A percentile compares a stretch with the other conserved stretches of the same genome.
These are phyloP conservation scores for Hyperoodon ampullatus DNA, from an alignment of 2,113 vertebrate genomes.

Conservation along the genomic window DNA sequence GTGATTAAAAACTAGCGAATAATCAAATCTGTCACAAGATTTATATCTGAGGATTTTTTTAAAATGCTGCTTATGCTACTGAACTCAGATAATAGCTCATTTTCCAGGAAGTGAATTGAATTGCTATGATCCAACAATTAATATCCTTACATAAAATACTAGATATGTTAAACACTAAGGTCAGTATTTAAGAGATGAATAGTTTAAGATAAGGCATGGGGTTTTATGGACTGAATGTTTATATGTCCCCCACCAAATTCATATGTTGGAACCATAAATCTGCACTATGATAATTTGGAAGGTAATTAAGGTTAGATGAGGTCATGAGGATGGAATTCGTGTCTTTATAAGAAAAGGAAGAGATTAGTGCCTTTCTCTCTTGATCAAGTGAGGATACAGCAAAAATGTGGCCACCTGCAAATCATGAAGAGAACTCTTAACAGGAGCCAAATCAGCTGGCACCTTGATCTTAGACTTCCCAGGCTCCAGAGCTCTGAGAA, in stretches of 20 bases:
- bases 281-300: background rate
- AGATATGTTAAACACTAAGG: background rate
- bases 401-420: background rate
- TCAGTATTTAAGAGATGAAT: background rate
- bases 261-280: background rate
- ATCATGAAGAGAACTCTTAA: background rate
- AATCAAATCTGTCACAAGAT: background rate
- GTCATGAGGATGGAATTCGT: background rate
- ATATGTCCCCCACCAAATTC: background rate
- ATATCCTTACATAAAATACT: background rate
- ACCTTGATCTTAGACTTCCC: background rate
- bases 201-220: background rate
- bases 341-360: background rate
- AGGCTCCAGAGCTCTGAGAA: background rate
- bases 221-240: background rate
- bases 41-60: background rate
- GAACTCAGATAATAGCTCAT: background rate
- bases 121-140: background rate
- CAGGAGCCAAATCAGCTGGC: background rate
- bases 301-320: background rate
- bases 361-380: background rate
- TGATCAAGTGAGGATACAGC: background rate
- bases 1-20: background rate
- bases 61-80: background rate
- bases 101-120: background rate